Percentiles rank a stretch among this genome's conserved stretches.
Evolutionary conservation across 2,797 vertebrate genomes (phyloP).

Genomic region (Lateolabrax maculatus): DNA sequence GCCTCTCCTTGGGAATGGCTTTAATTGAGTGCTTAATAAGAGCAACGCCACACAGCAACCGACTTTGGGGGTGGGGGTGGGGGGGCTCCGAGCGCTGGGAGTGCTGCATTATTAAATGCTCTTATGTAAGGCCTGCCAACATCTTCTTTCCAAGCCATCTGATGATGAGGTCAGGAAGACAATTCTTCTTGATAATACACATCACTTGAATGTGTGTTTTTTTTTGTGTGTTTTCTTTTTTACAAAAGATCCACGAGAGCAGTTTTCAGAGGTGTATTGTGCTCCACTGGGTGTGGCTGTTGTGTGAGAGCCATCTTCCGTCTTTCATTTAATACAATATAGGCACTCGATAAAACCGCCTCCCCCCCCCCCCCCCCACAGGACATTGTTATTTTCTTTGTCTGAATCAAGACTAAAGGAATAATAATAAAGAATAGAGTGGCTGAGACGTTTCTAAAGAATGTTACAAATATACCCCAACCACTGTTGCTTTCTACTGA

Average conservation of each 20-base stretch:
- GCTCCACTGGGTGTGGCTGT: slow-evolving; percentile 62
- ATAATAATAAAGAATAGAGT: slow-evolving; percentile 19
- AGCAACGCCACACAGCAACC: slow-evolving; percentile 69
- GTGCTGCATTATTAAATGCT: slow-evolving; percentile 79
- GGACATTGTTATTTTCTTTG: slow-evolving; percentile 54
- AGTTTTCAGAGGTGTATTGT: slow-evolving; percentile 29
- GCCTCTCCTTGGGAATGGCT: slow-evolving; percentile 77
- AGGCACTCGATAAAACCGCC: slow-evolving; percentile 37
- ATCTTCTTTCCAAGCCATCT: slow-evolving; percentile 46
- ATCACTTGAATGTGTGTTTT: slow-evolving; percentile 12
- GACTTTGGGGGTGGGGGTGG: too few relatives aligned
- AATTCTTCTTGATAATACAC: slow-evolving; percentile 38
- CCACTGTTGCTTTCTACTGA: slow-evolving; percentile 11
- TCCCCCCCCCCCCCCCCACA: slow-evolving; percentile 25
- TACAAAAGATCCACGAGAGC: not conserved
- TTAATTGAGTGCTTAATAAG: slow-evolving; percentile 86
- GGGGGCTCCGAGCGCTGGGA: slow-evolving; percentile 56
- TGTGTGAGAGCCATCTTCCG: slow-evolving; percentile 44
- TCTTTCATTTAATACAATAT: slow-evolving; percentile 35
- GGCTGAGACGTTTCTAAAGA: slow-evolving; percentile 24
- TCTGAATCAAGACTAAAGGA: slow-evolving; percentile 58
- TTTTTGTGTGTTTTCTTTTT: slow-evolving; percentile 20
- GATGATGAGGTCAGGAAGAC: slow-evolving; percentile 19
- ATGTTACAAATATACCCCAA: slow-evolving; percentile 19
- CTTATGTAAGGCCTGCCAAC: slow-evolving; percentile 64